Evolutionary conservation across 2,888 invertebrate species (phyloP), one percentile per base, ranked within the genome.

Genomic region (Strigamia crassipes): DNA sequence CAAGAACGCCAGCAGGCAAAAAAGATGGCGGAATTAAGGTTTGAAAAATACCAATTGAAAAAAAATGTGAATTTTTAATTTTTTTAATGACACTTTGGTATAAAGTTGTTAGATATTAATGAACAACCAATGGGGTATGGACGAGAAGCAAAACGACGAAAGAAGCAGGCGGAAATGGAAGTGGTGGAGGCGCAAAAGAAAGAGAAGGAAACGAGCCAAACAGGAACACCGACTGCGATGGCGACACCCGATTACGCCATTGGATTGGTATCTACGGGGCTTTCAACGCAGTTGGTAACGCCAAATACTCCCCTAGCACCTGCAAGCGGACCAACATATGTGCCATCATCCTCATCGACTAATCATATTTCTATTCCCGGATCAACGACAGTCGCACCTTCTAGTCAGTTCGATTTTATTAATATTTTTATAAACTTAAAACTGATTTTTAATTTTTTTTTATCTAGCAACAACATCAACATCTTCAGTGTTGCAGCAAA

Each of bases 1-100:
- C 91, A 77, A 89, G 93, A 83, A 91, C 91, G 41, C 92, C 91
- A 42, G 93, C 91, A 81, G 92, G 90, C 82, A 92, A 91, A 85
- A 96, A 92, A 89, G 97, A 95, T 87, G 94, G 96, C 81, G 97
- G 97, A 82, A 96, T 97, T 85, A 98, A 98, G 86, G 88, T 88
- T 18, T 73, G 73, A 73, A 73, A 31, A 73, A 27, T 27, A 27
- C 1, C 1, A 27, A 73, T 23, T 46, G 8, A 15, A 15, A 46
- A 4, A 4, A 4, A 4, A 4, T 73, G 4, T 18, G 12, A 12
- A 3, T 73, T 73, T 18, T 18, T 3, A 1, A 4, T 23, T 5
- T 73, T 13, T n/a, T 15, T 27, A n/a, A 73, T 18, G 21, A 23
- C 13, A 27, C 21, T 0, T 51, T 81, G 82, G 46, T 84, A 27